Conservation (phyloP, 2,113 vertebrate species). For the Actinemys pallida region DNA sequence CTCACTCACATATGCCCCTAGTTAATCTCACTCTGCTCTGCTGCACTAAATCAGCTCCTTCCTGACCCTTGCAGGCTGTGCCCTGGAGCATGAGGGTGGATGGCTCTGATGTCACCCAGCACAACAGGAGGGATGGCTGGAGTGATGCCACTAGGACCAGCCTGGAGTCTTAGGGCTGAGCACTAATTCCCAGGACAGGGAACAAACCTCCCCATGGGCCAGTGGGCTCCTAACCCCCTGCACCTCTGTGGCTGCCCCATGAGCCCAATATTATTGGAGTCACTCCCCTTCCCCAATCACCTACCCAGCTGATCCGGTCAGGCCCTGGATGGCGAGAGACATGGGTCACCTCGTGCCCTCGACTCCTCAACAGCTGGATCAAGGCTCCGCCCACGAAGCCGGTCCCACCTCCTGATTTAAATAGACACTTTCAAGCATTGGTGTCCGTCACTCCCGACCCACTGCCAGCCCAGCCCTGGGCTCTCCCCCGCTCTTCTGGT, state of each 20-base stretch:
- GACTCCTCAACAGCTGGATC: slow-evolving; percentile 80
- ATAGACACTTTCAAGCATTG: background rate
- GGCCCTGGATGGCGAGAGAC: slow-evolving; percentile 86
- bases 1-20: background rate
- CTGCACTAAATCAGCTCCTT: background rate
- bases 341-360: slow-evolving; percentile 88
- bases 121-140: background rate
- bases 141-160: too few species aligned
- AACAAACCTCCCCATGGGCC: background rate
- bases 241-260: background rate
- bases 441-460: background rate
- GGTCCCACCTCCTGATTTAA: slow-evolving; percentile 87
- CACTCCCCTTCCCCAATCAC: background rate
- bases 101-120: background rate
- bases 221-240: background rate
- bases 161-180: too few species aligned
- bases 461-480: background rate
- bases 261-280: too few species aligned
- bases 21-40: background rate
- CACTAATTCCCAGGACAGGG: background rate
- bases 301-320: slow-evolving; percentile 89
- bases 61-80: background rate
- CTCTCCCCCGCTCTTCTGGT: too few species aligned
- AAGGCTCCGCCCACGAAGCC: slow-evolving; percentile 92
- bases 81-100: accelerated